Percentiles rank a stretch among this genome's conserved stretches.
Evolutionary conservation across 1,140 invertebrate genomes (phyloP).

Genomic region (Sarcophaga bullata): DNA sequence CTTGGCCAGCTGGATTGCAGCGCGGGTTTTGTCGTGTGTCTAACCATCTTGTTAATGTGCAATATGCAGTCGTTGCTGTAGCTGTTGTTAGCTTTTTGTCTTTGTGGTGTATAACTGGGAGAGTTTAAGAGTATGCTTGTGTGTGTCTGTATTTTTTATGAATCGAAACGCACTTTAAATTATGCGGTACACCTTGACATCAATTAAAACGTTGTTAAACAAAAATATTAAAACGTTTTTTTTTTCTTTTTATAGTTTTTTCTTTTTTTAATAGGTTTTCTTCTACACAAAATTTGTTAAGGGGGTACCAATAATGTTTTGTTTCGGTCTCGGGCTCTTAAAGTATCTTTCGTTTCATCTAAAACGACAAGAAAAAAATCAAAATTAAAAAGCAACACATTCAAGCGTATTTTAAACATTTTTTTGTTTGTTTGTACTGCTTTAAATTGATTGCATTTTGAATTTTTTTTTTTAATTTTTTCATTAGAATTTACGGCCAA

Average conservation of each 20-base stretch:
- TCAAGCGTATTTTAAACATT: background rate
- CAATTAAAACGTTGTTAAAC: constrained; percentile 40
- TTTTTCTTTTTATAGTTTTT: no score
- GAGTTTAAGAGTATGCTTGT: background rate
- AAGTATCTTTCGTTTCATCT: background rate
- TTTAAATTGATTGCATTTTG: background rate
- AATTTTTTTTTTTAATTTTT: background rate
- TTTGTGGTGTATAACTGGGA: background rate
- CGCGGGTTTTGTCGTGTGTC: background rate
- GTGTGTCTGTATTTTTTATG: constrained; percentile 27
- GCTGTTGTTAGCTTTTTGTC: background rate
- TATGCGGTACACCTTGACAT: constrained; percentile 42
- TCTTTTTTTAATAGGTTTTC: no score
- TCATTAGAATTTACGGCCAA: constrained; percentile 11
- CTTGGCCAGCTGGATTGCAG: background rate
- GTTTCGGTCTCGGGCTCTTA: background rate
- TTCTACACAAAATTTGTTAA: no score
- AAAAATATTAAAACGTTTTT: background rate
- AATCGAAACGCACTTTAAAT: constrained; percentile 43
- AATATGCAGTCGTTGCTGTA: background rate
- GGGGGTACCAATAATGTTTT: no score
- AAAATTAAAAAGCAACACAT: background rate
- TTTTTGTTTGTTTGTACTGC: background rate
- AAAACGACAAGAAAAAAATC: background rate
- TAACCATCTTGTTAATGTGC: background rate